Conservation (phyloP, 2,888 invertebrate species). For the Chloroclysta siterata region DNA sequence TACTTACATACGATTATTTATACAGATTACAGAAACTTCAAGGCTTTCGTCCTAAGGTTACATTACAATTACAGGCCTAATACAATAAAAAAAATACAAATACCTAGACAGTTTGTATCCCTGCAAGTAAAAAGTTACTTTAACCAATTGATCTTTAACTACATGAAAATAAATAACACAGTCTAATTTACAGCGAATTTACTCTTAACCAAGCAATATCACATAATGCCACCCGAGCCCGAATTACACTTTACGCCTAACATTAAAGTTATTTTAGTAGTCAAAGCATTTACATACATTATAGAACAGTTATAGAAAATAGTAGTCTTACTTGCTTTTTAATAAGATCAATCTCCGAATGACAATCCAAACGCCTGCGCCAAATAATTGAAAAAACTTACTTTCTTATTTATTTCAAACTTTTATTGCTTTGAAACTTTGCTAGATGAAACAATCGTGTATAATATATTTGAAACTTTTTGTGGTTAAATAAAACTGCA, state of each 20-base stretch:
- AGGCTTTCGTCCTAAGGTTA: background rate
- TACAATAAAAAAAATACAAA: too few species aligned
- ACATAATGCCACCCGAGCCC: constrained; percentile 63
- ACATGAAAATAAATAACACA: constrained; percentile 9
- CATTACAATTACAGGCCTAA: background rate
- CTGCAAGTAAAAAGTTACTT: background rate
- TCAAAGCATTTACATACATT: background rate
- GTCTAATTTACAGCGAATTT: constrained; percentile 9
- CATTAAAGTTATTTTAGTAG: background rate
- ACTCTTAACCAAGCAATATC: constrained; percentile 59
- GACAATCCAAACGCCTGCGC: background rate
- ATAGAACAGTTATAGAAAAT: background rate
- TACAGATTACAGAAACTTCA: background rate
- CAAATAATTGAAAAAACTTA: background rate
- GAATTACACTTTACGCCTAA: constrained; percentile 36
- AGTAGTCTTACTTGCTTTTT: background rate
- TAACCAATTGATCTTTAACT: background rate
- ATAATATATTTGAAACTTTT: too few species aligned
- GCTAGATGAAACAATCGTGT: too few species aligned
- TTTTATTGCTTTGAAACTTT: too few species aligned
- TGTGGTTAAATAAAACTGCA: background rate
- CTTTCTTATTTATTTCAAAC: background rate
- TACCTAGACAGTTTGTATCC: too few species aligned
- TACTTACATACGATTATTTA: too few species aligned
- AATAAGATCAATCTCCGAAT: background rate